These are phyloP conservation scores for Telmatherina bonti DNA, from an alignment of 2,797 vertebrate genomes.

Conservation along the genomic window DNA sequence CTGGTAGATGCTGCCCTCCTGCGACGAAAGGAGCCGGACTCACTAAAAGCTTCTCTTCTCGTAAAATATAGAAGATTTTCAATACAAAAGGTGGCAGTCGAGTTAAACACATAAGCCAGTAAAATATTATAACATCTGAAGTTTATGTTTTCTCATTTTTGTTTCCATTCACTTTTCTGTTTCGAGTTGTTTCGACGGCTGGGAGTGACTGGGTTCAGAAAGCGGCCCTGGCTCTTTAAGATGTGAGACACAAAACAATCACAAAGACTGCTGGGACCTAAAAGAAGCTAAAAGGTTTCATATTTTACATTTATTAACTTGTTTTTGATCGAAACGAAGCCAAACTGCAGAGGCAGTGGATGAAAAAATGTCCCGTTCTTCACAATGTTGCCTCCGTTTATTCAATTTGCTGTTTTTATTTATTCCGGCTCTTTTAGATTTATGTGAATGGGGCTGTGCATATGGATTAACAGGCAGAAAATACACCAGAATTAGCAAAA, in stretches of 20 bases:
- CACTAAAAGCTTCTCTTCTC: neutral
- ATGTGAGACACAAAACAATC: neutral
- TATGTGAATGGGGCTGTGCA: no score
- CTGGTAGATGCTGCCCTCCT: constrained; percentile 40
- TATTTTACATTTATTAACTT: no score
- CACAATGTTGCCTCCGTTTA: no score
- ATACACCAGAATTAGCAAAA: no score
- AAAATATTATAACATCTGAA: neutral
- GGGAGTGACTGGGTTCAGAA: no score
- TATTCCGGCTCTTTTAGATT: no score
- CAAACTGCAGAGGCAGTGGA: no score
- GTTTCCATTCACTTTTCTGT: no score
- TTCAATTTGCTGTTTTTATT: no score
- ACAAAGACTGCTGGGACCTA: neutral
- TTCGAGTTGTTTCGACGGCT: no score
- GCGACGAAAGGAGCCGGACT: constrained; percentile 8
- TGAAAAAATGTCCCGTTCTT: no score
- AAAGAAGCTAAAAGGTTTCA: neutral
- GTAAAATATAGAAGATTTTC: neutral
- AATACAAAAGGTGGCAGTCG: neutral
- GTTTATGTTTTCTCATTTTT: neutral
- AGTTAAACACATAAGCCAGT: neutral
- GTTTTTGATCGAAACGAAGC: neutral
- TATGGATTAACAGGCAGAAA: no score
- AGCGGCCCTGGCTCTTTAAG: neutral